Evolutionary conservation across 1,140 invertebrate species (phyloP), one percentile per base, ranked within the genome.

Genomic region (Cheumatopsyche charites): DNA sequence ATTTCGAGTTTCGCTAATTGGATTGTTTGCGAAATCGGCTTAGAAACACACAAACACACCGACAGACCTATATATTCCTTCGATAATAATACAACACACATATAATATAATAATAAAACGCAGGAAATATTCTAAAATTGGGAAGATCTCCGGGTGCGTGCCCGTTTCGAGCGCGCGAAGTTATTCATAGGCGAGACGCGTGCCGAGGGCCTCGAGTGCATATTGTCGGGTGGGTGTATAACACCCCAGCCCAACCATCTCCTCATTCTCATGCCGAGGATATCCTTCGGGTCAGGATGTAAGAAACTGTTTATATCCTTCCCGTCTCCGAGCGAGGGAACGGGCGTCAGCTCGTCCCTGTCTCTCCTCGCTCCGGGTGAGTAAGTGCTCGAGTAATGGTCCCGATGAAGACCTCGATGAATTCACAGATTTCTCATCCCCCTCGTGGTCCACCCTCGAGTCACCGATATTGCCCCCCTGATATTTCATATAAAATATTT

Each of bases 101-200:
- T 49, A 49, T 61, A 19, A 65, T 65, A 12, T 65, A 41, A 15
- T 65, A 62, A 17, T 45, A 66, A 7, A 66, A 52, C 23, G 5
- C 43, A 13, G 29, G 13, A 36, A 25, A 62, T 62, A 62, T 62
- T 62, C 11, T 62, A 36, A 36, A 62, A 23, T 23, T 62, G 23
- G n/a, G n/a, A 65, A 17, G 6, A 7, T 15, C 42, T 13, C 1
- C 19, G 1, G 26, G 42, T 70, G 5, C 72, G 67, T 41, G 9
- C 43, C 41, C 17, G 45, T 70, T 73, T 73, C 29, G 29, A 36
- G 71, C 67, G 55, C 62, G 62, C 41, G 66, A 49, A 75, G 62
- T 72, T 72, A 75, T 75, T 73, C 74, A 75, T 75, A 73, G 67
- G 74, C 74, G 67, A 71, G 72, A 43, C 70, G 74, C 71, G 74